phyloP scores from a whole-genome alignment of 2,113 vertebrate species.

The Triplophysa dalaica region DNA sequence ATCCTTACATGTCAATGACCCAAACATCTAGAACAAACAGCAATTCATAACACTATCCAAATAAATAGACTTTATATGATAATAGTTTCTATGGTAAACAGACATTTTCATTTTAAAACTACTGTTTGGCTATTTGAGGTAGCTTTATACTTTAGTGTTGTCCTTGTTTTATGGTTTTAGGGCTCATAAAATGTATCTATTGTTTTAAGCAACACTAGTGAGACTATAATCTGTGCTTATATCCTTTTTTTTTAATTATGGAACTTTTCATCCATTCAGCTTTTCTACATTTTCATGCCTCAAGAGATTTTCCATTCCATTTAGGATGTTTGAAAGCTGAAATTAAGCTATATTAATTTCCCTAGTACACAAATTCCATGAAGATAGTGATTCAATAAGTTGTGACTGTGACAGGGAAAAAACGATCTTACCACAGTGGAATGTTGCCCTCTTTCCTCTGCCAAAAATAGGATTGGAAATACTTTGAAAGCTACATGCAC shows the following conservation, averaged over 20 bases:
- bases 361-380: conserved; percentile 71
- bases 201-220: neutral
- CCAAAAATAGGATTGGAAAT: conserved; percentile 88
- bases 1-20: neutral
- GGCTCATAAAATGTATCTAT: neutral
- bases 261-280: neutral
- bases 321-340: neutral
- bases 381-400: conserved; percentile 80
- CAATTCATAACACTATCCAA: neutral
- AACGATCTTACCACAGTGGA: conserved; percentile 85
- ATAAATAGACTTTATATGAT: no score
- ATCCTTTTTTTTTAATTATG: neutral
- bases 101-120: neutral
- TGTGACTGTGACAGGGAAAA: conserved; percentile 84
- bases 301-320: conserved; percentile 27
- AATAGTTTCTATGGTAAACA: no score
- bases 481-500: conserved; percentile 87
- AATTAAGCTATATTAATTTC: conserved; percentile 52
- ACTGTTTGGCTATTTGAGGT: neutral
- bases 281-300: neutral
- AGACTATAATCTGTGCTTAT: no score
- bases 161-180: conserved; percentile 2
- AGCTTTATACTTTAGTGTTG: neutral
- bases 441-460: conserved; percentile 75
- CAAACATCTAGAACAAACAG: neutral